These are phyloP conservation scores for Echinarachnius parma DNA, from an alignment of 53 echinoderm and acorn worm species.

Conservation along the genomic window DNA sequence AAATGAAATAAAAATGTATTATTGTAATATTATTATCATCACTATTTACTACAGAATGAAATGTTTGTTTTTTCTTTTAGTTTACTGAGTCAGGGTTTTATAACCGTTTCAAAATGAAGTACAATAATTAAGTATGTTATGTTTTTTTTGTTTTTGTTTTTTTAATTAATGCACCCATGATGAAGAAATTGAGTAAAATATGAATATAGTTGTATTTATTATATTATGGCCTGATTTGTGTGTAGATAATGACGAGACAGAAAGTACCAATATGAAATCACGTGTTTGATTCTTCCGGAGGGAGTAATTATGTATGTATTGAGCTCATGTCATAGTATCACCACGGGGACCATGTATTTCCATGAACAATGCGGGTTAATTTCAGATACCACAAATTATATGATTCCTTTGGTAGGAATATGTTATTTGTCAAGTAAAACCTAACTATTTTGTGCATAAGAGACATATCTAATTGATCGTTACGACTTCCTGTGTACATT, in stretches of 20 bases:
- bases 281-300: conserved; percentile 13
- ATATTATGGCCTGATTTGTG: conserved; percentile 39
- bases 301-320: conserved; percentile 10
- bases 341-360: too few species aligned
- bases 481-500: too few species aligned
- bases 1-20: conserved; percentile 24
- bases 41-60: conserved; percentile 44
- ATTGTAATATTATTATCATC: conserved; percentile 23
- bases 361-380: too few species aligned
- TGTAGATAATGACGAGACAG: conserved; percentile 35
- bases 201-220: conserved; percentile 43
- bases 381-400: too few species aligned
- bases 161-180: conserved; percentile 29
- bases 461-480: too few species aligned
- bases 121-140: not conserved
- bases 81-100: conserved; percentile 42
- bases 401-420: not conserved
- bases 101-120: conserved; percentile 35
- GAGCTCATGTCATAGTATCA: conserved; percentile 16
- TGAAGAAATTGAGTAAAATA: conserved; percentile 15
- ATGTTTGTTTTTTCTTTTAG: conserved; percentile 28
- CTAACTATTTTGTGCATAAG: too few species aligned
- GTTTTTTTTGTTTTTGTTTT: conserved; percentile 27
- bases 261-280: conserved; percentile 12
- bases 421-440: not conserved